A percentile compares a stretch with the other conserved stretches of the same genome.
These are phyloP conservation scores for Porites lutea DNA, from an alignment of 64 coral and sea anemone species.

Conservation along the genomic window DNA sequence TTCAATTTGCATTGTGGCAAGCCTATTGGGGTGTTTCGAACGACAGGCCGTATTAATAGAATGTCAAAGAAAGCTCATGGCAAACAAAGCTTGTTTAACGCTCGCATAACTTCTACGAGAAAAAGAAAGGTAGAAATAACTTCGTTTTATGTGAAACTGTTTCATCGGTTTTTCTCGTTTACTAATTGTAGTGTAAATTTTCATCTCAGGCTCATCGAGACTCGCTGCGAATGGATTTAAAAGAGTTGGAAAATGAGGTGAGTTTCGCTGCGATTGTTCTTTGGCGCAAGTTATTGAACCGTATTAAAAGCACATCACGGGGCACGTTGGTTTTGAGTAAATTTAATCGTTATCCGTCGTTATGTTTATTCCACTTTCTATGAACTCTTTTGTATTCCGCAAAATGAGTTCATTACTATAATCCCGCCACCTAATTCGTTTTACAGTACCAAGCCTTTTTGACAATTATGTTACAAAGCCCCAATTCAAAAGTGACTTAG, in stretches of 20 bases:
- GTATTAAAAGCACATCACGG: not conserved
- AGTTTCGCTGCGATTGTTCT: not conserved
- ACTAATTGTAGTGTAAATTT: not conserved
- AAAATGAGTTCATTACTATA: not conserved
- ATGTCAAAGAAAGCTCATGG: constrained; percentile 40
- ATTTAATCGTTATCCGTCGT: not conserved
- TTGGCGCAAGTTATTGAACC: not conserved
- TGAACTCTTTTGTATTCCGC: not conserved
- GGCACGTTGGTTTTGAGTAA: not conserved
- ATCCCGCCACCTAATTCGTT: not conserved
- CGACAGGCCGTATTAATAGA: constrained; percentile 8
- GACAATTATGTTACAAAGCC: not conserved
- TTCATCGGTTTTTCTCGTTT: not conserved
- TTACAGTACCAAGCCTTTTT: not conserved
- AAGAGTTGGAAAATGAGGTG: constrained; percentile 87
- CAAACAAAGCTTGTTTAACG: constrained; percentile 1
- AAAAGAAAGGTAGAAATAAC: constrained; percentile 1
- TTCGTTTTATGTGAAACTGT: not conserved
- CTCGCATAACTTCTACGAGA: not conserved
- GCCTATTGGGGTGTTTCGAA: not conserved
- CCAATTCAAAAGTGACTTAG: not conserved
- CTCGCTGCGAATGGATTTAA: constrained; percentile 78
- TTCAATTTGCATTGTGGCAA: not conserved
- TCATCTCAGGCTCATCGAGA: constrained; percentile 65
- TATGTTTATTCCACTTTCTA: not conserved